Conservation (phyloP, 1,140 invertebrate species). For the Drosophila melanogaster region DNA sequence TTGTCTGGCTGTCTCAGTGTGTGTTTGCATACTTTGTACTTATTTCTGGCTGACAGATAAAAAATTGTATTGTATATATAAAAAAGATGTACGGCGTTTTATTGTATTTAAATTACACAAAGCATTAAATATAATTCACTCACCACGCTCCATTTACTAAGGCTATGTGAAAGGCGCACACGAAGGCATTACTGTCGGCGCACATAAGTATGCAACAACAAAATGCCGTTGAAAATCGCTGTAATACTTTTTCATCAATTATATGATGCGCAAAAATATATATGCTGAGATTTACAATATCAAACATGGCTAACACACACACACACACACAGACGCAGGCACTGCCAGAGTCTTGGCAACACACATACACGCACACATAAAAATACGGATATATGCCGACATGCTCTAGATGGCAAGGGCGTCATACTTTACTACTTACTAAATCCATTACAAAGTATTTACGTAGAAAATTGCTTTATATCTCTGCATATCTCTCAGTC, state of each 20-base stretch:
- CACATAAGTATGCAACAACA: constrained; percentile 48
- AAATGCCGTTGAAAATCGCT: constrained; percentile 75
- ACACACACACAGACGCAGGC: constrained; percentile 34
- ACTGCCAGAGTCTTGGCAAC: constrained; percentile 37
- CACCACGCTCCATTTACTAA: constrained; percentile 80
- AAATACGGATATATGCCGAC: constrained; percentile 50
- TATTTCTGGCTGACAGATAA: constrained; percentile 10
- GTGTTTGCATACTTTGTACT: constrained; percentile 32
- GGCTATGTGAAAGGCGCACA: constrained; percentile 60
- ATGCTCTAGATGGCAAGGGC: constrained; percentile 81
- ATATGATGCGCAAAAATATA: constrained; percentile 80
- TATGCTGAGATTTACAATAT: constrained; percentile 79
- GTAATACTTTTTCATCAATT: constrained; percentile 83
- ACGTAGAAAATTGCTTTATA: constrained; percentile 83
- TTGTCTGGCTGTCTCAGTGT: constrained; percentile 35
- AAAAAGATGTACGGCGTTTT: constrained; percentile 58
- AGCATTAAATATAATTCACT: constrained; percentile 83
- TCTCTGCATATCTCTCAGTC: constrained; percentile 77
- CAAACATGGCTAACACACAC: constrained; percentile 60
- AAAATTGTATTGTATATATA: not conserved
- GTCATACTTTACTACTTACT: constrained; percentile 83
- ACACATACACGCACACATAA: constrained; percentile 8
- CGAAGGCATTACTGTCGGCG: constrained; percentile 34
- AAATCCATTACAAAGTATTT: constrained; percentile 84
- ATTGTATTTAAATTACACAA: constrained; percentile 83